Evolutionary conservation across 2,797 vertebrate species (phyloP).

Genomic region (Anguilla marmorata): DNA sequence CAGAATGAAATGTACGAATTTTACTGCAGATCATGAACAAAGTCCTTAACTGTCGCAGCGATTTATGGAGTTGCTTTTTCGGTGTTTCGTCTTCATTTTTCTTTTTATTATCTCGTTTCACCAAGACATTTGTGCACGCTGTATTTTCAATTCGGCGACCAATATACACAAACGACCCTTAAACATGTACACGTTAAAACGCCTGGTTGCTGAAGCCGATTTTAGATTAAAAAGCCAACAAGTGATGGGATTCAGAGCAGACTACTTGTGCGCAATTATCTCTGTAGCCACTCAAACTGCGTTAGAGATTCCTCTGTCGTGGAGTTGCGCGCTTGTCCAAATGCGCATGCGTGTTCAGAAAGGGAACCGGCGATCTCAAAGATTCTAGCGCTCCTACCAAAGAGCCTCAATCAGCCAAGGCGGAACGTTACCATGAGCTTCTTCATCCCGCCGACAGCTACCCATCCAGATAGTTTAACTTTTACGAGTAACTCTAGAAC

Average conservation of each 20-base stretch:
- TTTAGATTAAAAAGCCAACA: not conserved
- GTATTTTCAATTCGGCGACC: not conserved
- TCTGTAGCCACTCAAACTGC: not conserved
- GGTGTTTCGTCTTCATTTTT: not conserved
- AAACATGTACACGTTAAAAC: not conserved
- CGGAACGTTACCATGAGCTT: slow-evolving; percentile 87
- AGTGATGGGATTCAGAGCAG: not conserved
- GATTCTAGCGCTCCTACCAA: slow-evolving; percentile 65
- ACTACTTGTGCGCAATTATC: not conserved
- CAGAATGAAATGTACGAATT: not conserved
- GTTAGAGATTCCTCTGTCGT: not conserved
- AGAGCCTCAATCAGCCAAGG: slow-evolving; percentile 75
- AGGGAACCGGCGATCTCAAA: slow-evolving; percentile 59
- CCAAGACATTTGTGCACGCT: not conserved
- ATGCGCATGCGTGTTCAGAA: slow-evolving; percentile 67
- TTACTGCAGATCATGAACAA: not conserved
- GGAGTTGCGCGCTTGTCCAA: slow-evolving; percentile 21
- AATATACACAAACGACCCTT: not conserved
- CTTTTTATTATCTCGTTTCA: not conserved
- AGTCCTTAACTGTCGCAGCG: not conserved
- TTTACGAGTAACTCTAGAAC: slow-evolving; percentile 51
- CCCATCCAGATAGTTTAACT: slow-evolving; percentile 56
- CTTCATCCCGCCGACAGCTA: slow-evolving; percentile 72
- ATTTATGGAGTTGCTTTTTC: not conserved
- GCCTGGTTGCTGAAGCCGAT: not conserved